These are phyloP conservation scores for Monochamus saltuarius DNA, from an alignment of 1,140 invertebrate genomes.

Conservation along the genomic window DNA sequence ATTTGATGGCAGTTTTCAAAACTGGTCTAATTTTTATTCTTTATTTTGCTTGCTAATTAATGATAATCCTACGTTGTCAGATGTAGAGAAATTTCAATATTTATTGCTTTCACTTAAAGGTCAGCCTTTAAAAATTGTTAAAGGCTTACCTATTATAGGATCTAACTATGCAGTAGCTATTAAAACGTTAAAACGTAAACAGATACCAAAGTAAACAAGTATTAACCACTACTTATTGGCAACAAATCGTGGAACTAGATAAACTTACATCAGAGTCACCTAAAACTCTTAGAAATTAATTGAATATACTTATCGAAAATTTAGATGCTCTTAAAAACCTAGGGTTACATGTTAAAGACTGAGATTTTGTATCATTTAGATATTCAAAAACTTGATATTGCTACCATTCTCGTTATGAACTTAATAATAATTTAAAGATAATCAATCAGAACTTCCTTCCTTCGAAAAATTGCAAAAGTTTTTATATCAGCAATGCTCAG, in stretches of 20 bases:
- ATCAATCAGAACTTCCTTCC: no score
- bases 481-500: no score
- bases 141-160: not conserved
- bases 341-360: not conserved
- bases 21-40: not conserved
- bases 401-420: not conserved
- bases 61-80: not conserved
- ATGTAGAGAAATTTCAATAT: constrained; percentile 4
- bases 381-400: not conserved
- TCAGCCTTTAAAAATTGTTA: not conserved
- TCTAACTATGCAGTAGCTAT: no score
- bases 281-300: not conserved
- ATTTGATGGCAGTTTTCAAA: not conserved
- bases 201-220: no score
- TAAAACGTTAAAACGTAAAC: no score
- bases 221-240: no score
- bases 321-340: not conserved
- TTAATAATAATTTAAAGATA: not conserved
- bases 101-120: not conserved
- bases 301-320: not conserved
- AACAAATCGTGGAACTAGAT: not conserved
- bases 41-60: not conserved
- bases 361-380: not conserved
- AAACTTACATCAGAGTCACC: not conserved
- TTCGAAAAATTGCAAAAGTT: no score